phyloP scores from a whole-genome alignment of 1,140 invertebrate species.

The Aradophagus sp. region DNA sequence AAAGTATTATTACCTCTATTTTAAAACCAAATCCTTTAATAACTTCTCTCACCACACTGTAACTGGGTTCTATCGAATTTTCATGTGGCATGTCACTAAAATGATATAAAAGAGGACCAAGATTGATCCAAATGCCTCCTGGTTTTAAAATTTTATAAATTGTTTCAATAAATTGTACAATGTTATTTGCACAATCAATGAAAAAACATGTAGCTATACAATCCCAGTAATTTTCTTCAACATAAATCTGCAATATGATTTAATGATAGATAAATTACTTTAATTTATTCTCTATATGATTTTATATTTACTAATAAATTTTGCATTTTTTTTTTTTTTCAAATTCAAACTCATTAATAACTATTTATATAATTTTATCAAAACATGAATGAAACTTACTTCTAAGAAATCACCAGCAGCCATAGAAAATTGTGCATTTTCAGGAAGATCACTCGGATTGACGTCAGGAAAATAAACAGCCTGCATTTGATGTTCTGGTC shows the following conservation, averaged over 20 bases:
- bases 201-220: constrained; percentile 98
- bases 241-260: constrained; percentile 80
- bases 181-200: constrained; percentile 97
- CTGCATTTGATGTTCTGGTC: constrained; percentile 86
- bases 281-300: no score
- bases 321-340: constrained; percentile 19
- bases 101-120: constrained; percentile 96
- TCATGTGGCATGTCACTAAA: constrained; percentile 92
- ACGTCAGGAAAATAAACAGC: constrained; percentile 92
- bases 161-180: constrained; percentile 95
- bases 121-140: constrained; percentile 90
- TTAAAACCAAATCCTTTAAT: constrained; percentile 91
- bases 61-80: constrained; percentile 95
- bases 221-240: constrained; percentile 86
- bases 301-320: background rate
- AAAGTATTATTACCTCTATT: constrained; percentile 87
- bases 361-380: no score
- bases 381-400: no score
- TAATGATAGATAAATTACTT: constrained; percentile 1
- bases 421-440: constrained; percentile 91
- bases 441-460: constrained; percentile 81
- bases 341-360: no score
- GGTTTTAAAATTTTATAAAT: constrained; percentile 94
- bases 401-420: constrained; percentile 95
- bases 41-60: constrained; percentile 87